Base-by-base conservation (phyloP, 2,113 vertebrate genomes). In the Regulus satrapa region DNA sequence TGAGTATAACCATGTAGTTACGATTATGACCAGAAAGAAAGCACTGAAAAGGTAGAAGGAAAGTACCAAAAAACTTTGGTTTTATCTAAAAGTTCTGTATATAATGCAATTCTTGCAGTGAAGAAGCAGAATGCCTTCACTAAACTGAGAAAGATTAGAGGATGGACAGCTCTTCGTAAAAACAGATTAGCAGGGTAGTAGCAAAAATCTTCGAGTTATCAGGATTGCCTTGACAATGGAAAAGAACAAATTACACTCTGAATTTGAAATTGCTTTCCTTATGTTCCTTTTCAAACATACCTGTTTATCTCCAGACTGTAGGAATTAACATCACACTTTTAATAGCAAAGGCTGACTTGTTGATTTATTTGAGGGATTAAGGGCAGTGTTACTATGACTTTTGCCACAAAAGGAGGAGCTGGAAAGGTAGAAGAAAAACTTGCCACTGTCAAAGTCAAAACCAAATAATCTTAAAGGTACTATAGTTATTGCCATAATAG, bases 71-170 rank as follows among this genome's bases (percentile, higher is more conserved):
- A 20, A 75, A 59, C 26, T 63, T 85, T 59, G 20, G 34, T 93
- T 89, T 81, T 41, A 74, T 28, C 52, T 89, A 51, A 18, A 48
- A 59, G 34, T n/a, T 94, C 34, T 81, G 7, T 68, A n/a, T 56
- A 62, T 36, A 86, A 52, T 49, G 18, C 32, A 73, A 14, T 81
- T 73, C 51, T 59, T 86, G 16, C 32, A 81, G 40, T 28, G 41
- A 89, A 92, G 56, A 43, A 59, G 10, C 43, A 85, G 38, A 92
- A 89, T 41, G 24, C 5, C 32, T 85, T 71, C 36, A 28, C 43
- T 89, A 92, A 95, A 94, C 77, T 77, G 46, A 84, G 56, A 49
- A 85, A 93, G 64, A 67, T 94, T 91, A 71, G 29, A 81, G 17
- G 31, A 94, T 19, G 23, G 92, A 71, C 63, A 84, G 26, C 14